Conservation (phyloP, 2,113 vertebrate genomes). For the Prolemur simus region DNA sequence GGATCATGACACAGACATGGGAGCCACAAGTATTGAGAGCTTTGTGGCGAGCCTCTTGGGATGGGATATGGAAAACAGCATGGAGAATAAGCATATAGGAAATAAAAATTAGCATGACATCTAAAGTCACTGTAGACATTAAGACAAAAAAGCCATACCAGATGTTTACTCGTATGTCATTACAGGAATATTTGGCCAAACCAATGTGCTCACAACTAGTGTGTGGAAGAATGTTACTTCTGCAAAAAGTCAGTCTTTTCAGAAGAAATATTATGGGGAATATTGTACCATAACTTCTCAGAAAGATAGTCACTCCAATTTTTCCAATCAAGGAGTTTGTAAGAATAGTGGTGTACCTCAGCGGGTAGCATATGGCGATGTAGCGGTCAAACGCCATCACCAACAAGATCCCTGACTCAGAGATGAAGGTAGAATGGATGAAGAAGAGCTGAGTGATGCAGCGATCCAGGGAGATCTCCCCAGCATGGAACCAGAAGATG, state of each 20-base stretch:
- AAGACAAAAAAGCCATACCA: conserved; percentile 53
- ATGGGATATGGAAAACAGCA: conserved; percentile 45
- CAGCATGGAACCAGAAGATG: conserved; percentile 34
- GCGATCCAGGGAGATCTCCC: not conserved
- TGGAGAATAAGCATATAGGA: conserved; percentile 67
- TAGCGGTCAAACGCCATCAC: conserved; percentile 64
- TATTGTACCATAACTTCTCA: conserved; percentile 34
- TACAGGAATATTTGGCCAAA: conserved; percentile 8
- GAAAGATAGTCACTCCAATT: not conserved
- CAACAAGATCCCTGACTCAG: conserved; percentile 45
- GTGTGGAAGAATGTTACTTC: conserved; percentile 16
- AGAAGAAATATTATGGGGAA: conserved; percentile 43
- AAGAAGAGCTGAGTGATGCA: conserved; percentile 58
- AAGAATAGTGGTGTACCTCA: conserved; percentile 50
- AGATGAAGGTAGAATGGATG: not conserved
- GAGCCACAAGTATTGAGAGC: conserved; percentile 76
- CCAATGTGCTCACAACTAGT: conserved; percentile 44
- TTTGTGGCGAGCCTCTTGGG: conserved; percentile 56
- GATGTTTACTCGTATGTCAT: conserved; percentile 29
- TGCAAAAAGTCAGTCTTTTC: conserved; percentile 41
- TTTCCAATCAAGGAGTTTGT: not conserved
- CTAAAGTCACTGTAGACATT: not conserved
- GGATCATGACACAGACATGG: conserved; percentile 76
- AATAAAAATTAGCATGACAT: conserved; percentile 30
- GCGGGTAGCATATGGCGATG: conserved; percentile 59